Base-by-base conservation (phyloP, 2,797 vertebrate genomes). In the Peromyscus attwateri region DNA sequence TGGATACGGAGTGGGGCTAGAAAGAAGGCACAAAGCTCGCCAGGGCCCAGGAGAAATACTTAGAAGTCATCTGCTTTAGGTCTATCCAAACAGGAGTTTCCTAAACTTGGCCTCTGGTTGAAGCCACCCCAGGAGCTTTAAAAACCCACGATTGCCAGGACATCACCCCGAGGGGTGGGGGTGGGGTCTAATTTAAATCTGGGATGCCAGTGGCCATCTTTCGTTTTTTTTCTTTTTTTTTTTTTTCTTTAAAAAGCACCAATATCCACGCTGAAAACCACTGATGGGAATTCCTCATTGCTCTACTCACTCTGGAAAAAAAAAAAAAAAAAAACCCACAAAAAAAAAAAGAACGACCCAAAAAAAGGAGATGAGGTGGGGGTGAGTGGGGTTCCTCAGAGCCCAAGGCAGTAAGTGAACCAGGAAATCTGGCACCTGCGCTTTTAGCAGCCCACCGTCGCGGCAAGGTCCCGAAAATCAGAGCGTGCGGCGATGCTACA, bases 401-500 rank as follows among this genome's bases (percentile, higher is more conserved):
- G 57, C 10, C 1, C 57, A 49, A 55, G 34, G 68, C 70, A 37
- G 25, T 57, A 19, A 0, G 37, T 4, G 77, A 55, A 16, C 8
- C 29, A 1, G 4, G n/a, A 29, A 6, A 60, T 2, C 31, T 3
- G 16, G 34, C 55, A 17, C 49, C 71, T 9, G 12, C 37, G 46
- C 23, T 9, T 71, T 57, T 6, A 3, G 6, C 87, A 17, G 23
- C 27, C 31, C 2, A n/a, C 40, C 12, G 0, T 52, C 27, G 0
- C 49, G 0, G 13, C 88, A 62, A 7, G 52, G 29, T 62, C 27
- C 25, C 0, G 9, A 9, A 97, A 97, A 96, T 70, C 89, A 0
- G 68, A 60, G 96, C 97, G 98, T 84, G 97, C 98, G 98, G 75
- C 94, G 27, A 97, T 68, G 96, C 55, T 43, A 98, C 96, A 96